phyloP scores from a whole-genome alignment of 2,797 vertebrate species.

The Ptychobarbus kaznakovi region DNA sequence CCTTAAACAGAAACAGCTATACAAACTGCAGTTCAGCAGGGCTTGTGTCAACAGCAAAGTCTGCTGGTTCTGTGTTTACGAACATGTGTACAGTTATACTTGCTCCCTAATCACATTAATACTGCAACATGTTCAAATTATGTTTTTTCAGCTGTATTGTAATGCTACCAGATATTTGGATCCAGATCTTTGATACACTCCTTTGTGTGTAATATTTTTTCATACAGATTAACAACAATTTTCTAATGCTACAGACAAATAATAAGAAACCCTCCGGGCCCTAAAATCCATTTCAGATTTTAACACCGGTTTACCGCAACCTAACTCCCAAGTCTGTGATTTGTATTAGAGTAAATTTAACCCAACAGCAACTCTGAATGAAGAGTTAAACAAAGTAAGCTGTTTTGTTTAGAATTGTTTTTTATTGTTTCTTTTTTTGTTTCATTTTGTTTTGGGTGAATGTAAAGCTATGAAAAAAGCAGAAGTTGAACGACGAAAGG shows the following conservation, averaged over 20 bases:
- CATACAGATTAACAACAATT: not conserved
- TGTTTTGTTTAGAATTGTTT: not conserved
- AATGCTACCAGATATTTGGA: not conserved
- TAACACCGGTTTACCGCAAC: not conserved
- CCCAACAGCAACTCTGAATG: not conserved
- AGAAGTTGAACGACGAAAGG: not conserved
- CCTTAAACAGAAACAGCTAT: slow-evolving; percentile 42
- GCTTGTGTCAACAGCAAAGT: slow-evolving; percentile 36
- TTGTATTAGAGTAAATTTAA: not conserved
- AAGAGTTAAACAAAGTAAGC: not conserved
- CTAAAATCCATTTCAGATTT: not conserved
- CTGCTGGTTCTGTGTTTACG: slow-evolving; percentile 12
- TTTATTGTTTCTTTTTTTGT: not conserved
- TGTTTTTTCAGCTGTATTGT: slow-evolving; percentile 23
- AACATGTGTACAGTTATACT: slow-evolving; percentile 17
- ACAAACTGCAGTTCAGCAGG: slow-evolving; percentile 23
- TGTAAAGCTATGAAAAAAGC: not conserved
- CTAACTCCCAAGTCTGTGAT: not conserved
- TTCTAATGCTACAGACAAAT: slow-evolving; percentile 14
- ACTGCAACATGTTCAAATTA: not conserved
- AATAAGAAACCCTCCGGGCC: not conserved
- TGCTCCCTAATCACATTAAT: slow-evolving; percentile 7
- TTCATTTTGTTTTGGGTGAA: not conserved
- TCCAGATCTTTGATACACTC: slow-evolving; percentile 5
- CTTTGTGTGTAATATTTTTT: not conserved